Evolutionary conservation across 2,797 vertebrate species (phyloP), one percentile per base, ranked within the genome.

Genomic region (Todus mexicanus): DNA sequence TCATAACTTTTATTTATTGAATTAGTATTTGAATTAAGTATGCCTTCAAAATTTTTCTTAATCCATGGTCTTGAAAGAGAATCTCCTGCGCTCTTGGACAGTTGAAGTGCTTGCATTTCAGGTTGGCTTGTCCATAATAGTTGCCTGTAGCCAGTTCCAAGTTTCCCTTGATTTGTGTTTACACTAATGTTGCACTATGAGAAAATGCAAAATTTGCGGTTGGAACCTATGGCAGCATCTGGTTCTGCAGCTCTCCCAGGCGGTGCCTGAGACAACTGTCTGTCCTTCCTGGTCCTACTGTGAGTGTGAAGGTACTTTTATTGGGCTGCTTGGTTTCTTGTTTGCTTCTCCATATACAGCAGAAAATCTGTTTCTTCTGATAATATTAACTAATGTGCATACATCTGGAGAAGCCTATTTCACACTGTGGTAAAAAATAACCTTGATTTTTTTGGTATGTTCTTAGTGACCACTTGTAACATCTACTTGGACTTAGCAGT

Each of bases 261-360:
- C 4, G 2, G 2, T 68, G 45, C 45, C 31, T 0, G 0, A 31
- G 40, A 21, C n/a, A 29, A 13, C n/a, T 5, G 2, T 17, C 37
- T 40, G 23, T 45, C 53, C 57, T 40, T 16, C n/a, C 3, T 56
- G 16, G 9, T 72, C 33, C 12, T 22, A 4, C 26, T 63, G 16
- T 37, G 65, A 16, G 12, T 33, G 12, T 82, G 61, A 29, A 14
- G 78, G 51, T 17, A 20, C 2, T 74, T 48, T 15, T 13, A 9
- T 4, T 60, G 53, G 7, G 15, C 7, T 64, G 13, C 25, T n/a
- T 78, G 27, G 10, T 64, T 82, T 69, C 27, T 47, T 50, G 6
- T 35, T 81, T 59, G 13, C 50, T 84, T 81, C 27, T 4, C 2
- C 15, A 6, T 7, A 0, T 1, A n/a, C 38, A 82, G 21, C 43